Base-by-base conservation (phyloP, 1,140 invertebrate genomes). In the Brachionus rubens region DNA sequence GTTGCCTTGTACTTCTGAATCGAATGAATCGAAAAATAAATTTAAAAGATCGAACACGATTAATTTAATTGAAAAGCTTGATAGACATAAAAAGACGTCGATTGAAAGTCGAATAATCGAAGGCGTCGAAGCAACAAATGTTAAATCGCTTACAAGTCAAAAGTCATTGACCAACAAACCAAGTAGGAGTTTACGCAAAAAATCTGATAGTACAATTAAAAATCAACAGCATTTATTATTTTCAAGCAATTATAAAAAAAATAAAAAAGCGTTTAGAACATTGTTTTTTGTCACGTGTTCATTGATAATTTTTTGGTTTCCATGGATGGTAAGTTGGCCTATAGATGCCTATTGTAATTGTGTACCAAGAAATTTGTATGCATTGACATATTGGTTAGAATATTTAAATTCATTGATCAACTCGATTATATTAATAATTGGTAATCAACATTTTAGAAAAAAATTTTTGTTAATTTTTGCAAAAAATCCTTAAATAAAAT, bases 291-390 rank as follows among this genome's bases (percentile, higher is more conserved):
- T 65, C 1, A 65, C 59, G 10, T 41, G 36, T 65, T 65, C 10
- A 1, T 24, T 65, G 24, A 65, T 43, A 14, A 26, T 65, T 43
- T 24, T 65, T 21, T 65, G 59, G 59, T 7, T 65, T 28, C 59
- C 59, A 21, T 65, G 59, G 59, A 65, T 65, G 59, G 21, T 65
- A 10, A 65, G 59, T 26, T 65, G 59, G 59, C 59, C 59, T 24
- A 65, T 65, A 16, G 59, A 65, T 65, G 59, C 59, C 4, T 65
- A 65, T 36, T 65, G 59, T 24, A 65, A 65, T 65, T 65, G 59
- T 26, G 10, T 65, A 24, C 59, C 59, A 7, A 36, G 59, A 43
- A 43, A 24, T 24, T 43, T 65, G 41, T 65, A 65, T 65, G 59
- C 59, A 10, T 1, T 65, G 3, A 65, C 59, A 14, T 65, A 65